Conservation (phyloP, 2,113 vertebrate species). For the Bungarus multicinctus region DNA sequence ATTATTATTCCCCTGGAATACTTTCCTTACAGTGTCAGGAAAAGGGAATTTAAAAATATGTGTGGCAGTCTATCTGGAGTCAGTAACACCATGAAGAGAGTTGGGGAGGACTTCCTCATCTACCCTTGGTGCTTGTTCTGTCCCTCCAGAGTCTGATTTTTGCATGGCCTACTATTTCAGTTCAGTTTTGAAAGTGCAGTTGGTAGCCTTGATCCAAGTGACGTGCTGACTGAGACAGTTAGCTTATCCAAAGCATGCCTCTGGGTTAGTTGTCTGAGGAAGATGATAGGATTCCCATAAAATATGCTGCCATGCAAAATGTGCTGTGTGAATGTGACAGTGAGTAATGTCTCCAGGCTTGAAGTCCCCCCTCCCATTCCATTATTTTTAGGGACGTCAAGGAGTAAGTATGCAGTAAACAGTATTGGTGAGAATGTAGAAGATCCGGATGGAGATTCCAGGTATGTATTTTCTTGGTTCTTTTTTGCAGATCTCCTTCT, state of each 20-base stretch:
- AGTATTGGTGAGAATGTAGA: slow-evolving; percentile 80
- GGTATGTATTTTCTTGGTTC: slow-evolving; percentile 68
- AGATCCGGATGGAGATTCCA: slow-evolving; percentile 92
- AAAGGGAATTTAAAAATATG: neutral
- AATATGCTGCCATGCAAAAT: neutral
- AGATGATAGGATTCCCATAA: neutral
- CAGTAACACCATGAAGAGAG: too few species aligned
- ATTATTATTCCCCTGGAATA: neutral
- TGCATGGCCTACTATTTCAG: neutral
- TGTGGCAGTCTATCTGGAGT: too few species aligned
- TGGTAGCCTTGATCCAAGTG: neutral
- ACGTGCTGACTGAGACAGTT: neutral
- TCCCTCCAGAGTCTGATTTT: neutral
- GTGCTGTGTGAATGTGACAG: neutral
- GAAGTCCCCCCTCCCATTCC: neutral
- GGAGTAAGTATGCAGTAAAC: slow-evolving; percentile 88
- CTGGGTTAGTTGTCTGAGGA: neutral
- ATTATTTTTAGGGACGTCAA: slow-evolving; percentile 79
- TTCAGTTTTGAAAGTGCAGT: neutral
- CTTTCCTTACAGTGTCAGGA: neutral
- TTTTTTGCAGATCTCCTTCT: neutral
- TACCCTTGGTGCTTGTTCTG: neutral
- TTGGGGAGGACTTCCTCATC: neutral
- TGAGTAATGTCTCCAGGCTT: neutral
- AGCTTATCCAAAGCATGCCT: neutral